Evolutionary conservation across 30 jellyfish, hydroid and myxozoan genomes (phyloP), one percentile per base, ranked within the genome.

Genomic region (Catostylus mosaicus): DNA sequence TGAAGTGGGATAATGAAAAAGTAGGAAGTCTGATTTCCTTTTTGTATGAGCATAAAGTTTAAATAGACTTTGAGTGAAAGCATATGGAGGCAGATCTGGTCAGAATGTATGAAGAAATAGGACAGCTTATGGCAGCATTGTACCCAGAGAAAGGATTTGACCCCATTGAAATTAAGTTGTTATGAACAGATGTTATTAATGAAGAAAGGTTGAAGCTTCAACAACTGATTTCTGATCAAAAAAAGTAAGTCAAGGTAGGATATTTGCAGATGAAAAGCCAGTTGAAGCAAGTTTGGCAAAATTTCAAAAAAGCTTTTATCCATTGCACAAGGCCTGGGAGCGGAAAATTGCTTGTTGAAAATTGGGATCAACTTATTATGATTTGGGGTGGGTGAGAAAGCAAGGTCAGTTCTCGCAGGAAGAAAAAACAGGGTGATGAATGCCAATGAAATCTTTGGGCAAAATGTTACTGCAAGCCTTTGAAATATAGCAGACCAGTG

Each of bases 401-500:
- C 83, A 2, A 24, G 29, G 83, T 70, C 83, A 46, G 16, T 40
- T 70, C 83, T 70, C 27, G 36, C 70, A 7, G 69, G 78, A 12
- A 70, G 77, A 30, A 70, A 38, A 23, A 70, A 38, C 83, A 34
- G 23, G 47, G 69, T 46, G 20, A 64, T 38, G 34, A 29, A 70
- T 70, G 83, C 70, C 9, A 77, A 70, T 34, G 83, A 70, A 29
- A 40, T 24, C 9, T 70, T 70, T 70, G 83, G 83, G 6, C 83
- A 70, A 24, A 33, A 70, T 34, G 83, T 70, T 20, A 30, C 83
- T 32, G 83, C 69, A 31, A 70, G 70, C 38, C 69, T 70, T 38
- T 77, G 83, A 18, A 46, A 46, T 32, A 70, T 70, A 12, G 29
- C 30, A 8, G 83, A 70, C 47, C 29, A 70, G 11, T 11, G 69